Evolutionary conservation across 2,797 vertebrate species (phyloP), one percentile per base, ranked within the genome.

Genomic region (Bradypus variegatus): DNA sequence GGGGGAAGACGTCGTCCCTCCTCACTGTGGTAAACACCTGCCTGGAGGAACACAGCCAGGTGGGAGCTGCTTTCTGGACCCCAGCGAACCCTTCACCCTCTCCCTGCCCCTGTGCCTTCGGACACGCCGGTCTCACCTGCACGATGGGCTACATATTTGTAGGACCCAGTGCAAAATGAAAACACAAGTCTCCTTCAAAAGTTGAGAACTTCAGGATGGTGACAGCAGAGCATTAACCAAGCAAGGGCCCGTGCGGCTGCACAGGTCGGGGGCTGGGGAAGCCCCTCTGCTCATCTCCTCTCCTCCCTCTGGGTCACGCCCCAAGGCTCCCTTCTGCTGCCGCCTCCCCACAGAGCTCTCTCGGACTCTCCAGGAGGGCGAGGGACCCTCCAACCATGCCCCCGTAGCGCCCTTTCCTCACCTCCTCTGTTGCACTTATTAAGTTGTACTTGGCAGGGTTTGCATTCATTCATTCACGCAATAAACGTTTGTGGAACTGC

Each of bases 231-330:
- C 11, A 8, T 62, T 29, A 62, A 55, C 36, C 27, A 29, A 29
- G 48, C 2, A 16, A 19, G 29, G 48, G 38, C 25, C 13, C n/a
- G 3, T 21, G 31, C 0, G 31, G 18, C 9, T 19, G 1, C 15
- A 15, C 2, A 25, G 29, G n/a, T 38, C 72, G 19, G 16, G 1
- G 3, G 3, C 29, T 29, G 0, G 1, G 9, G 53, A 31, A 65
- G 11, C 76, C 38, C 38, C 53, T 53, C 6, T 25, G 53, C 18
- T 41, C 16, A 36, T 38, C 45, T 62, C 25, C 31, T 31, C 8
- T 70, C 25, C 64, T 55, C 29, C 67, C 31, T 48, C 6, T 4
- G 11, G 6, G n/a, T 33, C 21, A 8, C 25, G 11, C 15, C 8
- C 41, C 16, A 38, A 8, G 67, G 53, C 29, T 87, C 41, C 1